phyloP scores from a whole-genome alignment of 2,113 vertebrate genomes.

The Cynoglossus semilaevis region DNA sequence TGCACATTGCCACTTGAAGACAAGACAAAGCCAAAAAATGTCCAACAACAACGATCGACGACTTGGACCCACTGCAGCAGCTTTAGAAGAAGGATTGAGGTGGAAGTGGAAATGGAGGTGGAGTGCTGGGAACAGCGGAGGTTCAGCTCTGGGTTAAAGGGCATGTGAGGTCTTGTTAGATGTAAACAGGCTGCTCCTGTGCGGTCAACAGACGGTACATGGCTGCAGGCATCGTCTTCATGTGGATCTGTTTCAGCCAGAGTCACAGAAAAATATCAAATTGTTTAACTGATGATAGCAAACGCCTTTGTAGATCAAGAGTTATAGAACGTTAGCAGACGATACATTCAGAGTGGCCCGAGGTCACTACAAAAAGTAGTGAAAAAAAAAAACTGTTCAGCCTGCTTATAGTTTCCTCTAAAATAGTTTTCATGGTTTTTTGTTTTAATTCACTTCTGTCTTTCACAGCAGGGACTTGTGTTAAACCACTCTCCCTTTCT shows the following conservation, averaged over 20 bases:
- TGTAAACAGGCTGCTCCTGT: slow-evolving; percentile 96
- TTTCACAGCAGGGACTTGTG: too few species aligned
- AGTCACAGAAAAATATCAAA: slow-evolving; percentile 10
- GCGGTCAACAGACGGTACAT: slow-evolving; percentile 97
- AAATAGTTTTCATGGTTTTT: too few species aligned
- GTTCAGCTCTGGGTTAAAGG: neutral
- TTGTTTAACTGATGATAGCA: too few species aligned
- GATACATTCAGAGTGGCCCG: too few species aligned
- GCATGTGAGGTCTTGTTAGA: slow-evolving; percentile 69
- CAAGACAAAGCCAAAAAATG: slow-evolving; percentile 1
- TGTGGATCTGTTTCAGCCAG: slow-evolving; percentile 84
- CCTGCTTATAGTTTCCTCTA: too few species aligned
- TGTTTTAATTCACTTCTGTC: too few species aligned
- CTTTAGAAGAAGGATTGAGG: neutral
- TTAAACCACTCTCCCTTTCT: too few species aligned
- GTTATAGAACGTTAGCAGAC: too few species aligned
- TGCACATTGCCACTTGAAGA: neutral
- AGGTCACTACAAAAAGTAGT: too few species aligned
- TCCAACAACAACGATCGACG: neutral
- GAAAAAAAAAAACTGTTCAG: too few species aligned
- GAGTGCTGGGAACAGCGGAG: neutral
- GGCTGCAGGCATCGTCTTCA: slow-evolving; percentile 97
- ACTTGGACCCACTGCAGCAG: slow-evolving; percentile 5
- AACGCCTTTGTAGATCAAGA: too few species aligned
- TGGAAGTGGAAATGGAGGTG: neutral